Conservation (phyloP, 2,888 invertebrate genomes). For the Amblyjoppa fuscipennis region DNA sequence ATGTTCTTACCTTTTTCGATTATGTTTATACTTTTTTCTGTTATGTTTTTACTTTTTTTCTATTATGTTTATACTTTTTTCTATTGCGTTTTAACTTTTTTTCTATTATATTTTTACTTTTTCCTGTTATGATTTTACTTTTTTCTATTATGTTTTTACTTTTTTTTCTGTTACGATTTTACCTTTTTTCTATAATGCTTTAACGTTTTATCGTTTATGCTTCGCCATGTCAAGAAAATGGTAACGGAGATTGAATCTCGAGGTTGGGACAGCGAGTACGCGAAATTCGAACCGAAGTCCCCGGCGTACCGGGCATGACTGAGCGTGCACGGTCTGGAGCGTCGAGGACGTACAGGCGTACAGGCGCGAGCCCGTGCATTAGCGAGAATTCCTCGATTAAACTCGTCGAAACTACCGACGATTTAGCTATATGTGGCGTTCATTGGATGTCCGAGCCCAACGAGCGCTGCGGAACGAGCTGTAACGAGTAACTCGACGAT, state of each 20-base stretch:
- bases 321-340: background rate
- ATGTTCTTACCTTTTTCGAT: no score
- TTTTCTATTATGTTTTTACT: no score
- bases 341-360: background rate
- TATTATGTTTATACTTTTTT: no score
- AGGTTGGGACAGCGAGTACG: background rate
- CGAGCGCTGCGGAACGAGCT: constrained; percentile 31
- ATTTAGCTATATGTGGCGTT: constrained; percentile 39
- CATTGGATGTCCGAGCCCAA: background rate
- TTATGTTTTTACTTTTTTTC: no score
- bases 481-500: constrained; percentile 74
- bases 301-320: constrained; percentile 57
- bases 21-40: no score
- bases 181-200: no score
- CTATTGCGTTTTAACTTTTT: no score
- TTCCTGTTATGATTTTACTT: no score
- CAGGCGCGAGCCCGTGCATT: background rate
- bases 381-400: constrained; percentile 62
- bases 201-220: background rate
- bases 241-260: background rate
- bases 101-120: no score
- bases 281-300: constrained; percentile 51
- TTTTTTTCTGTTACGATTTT: background rate
- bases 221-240: background rate
- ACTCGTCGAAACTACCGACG: constrained; percentile 58